phyloP scores from a whole-genome alignment of 1,140 invertebrate species.

The Lethrus apterus region DNA sequence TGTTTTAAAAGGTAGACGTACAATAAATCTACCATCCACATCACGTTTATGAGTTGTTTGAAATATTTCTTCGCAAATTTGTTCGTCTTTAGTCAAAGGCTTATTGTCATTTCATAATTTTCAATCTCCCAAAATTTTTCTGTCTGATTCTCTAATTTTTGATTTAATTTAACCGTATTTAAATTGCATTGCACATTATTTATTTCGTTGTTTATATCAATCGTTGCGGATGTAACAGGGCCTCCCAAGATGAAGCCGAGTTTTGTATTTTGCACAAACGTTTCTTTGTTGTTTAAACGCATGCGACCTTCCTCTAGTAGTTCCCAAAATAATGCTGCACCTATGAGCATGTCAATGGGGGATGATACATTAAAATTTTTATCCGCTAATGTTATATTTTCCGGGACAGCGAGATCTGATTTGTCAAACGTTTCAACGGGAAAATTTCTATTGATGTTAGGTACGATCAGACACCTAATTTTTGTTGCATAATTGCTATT shows the following conservation, averaged over 20 bases:
- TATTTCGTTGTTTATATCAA: not conserved
- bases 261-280: conserved; percentile 11
- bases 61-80: conserved; percentile 10
- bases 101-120: not conserved
- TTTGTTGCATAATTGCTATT: no score
- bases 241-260: conserved; percentile 14
- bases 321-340: conserved; percentile 14
- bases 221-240: no score
- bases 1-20: conserved; percentile 20
- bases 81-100: not conserved
- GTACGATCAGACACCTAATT: no score
- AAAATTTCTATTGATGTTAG: no score
- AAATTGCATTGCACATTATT: not conserved
- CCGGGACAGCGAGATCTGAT: no score
- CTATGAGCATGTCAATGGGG: conserved; percentile 10
- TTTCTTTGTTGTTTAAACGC: conserved; percentile 18
- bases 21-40: conserved; percentile 20
- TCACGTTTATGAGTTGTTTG: not conserved
- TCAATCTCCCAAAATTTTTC: conserved; percentile 12
- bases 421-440: no score
- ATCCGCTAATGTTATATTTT: no score
- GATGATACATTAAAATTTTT: no score
- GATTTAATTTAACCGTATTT: not conserved
- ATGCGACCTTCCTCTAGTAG: conserved; percentile 8
- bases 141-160: conserved; percentile 6